Percentiles rank a stretch among this genome's conserved stretches.
phyloP scores from a whole-genome alignment of 23 tunicate genomes.

The Trididemnum miniatum region DNA sequence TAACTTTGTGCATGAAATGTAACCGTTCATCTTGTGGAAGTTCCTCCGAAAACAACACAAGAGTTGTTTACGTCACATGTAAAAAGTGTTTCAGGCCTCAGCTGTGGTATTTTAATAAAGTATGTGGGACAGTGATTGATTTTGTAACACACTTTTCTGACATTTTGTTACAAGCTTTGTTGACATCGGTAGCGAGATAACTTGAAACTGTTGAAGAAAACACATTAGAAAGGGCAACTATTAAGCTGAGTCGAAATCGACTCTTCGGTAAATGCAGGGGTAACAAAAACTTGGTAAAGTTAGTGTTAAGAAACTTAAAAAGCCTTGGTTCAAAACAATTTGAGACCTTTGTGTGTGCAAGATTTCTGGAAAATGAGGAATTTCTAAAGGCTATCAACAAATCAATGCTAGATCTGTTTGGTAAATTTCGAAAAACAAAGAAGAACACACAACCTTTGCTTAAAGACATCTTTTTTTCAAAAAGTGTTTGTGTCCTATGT shows the following conservation, averaged over 20 bases:
- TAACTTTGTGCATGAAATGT: constrained; percentile 5
- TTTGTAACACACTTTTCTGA: neutral
- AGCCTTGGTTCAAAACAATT: too few relatives aligned
- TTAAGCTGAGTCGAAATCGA: constrained; percentile 1
- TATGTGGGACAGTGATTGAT: too few relatives aligned
- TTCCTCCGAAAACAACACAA: constrained; percentile 1
- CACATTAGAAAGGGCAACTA: neutral
- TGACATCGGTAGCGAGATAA: neutral
- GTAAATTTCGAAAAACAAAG: too few relatives aligned
- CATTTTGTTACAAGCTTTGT: neutral
- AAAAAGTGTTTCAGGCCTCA: neutral
- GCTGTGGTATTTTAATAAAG: too few relatives aligned
- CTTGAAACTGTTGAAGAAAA: neutral
- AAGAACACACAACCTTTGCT: too few relatives aligned
- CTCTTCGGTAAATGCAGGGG: neutral
- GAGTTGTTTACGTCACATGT: neutral
- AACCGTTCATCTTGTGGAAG: constrained; percentile 4
- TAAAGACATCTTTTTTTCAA: too few relatives aligned
- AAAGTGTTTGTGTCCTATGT: too few relatives aligned
- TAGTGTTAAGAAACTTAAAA: neutral
- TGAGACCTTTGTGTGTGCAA: too few relatives aligned
- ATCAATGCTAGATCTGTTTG: too few relatives aligned
- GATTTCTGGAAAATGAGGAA: too few relatives aligned
- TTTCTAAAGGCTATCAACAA: too few relatives aligned
- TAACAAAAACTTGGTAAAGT: neutral